A percentile compares a stretch with the other conserved stretches of the same genome.
phyloP scores from a whole-genome alignment of 2,888 invertebrate species.

The Gandaritis pyraliata region DNA sequence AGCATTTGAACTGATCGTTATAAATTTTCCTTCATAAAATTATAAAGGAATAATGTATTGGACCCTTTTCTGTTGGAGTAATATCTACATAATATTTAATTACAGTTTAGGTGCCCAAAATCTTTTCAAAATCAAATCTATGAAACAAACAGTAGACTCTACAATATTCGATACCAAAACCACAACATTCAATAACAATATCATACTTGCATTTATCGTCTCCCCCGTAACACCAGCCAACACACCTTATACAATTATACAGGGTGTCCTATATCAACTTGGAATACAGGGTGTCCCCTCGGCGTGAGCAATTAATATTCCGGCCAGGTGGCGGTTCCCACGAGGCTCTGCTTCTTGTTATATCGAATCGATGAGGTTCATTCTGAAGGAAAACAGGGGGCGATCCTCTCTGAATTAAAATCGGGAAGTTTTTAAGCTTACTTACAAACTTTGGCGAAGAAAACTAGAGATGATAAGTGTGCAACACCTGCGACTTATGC shows the following conservation, averaged over 20 bases:
- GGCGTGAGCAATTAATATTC: conserved; percentile 31
- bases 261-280: conserved; percentile 12
- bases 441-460: conserved; percentile 10
- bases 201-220: neutral
- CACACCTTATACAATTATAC: conserved; percentile 9
- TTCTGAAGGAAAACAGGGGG: conserved; percentile 26
- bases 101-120: too few relatives aligned
- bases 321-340: conserved; percentile 41
- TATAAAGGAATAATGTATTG: too few relatives aligned
- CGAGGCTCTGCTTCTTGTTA: conserved; percentile 22
- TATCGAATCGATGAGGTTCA: conserved; percentile 26
- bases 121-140: too few relatives aligned
- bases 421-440: conserved; percentile 20
- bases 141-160: too few relatives aligned
- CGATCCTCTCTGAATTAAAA: conserved; percentile 17
- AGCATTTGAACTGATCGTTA: too few relatives aligned
- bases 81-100: too few relatives aligned
- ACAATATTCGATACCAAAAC: too few relatives aligned
- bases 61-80: too few relatives aligned
- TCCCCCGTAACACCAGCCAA: conserved; percentile 4
- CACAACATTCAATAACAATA: neutral
- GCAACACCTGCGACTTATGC: too few relatives aligned
- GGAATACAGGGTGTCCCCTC: conserved; percentile 11
- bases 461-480: neutral
- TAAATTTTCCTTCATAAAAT: too few relatives aligned